Evolutionary conservation across 2,113 vertebrate species (phyloP), one percentile per base, ranked within the genome.

Genomic region (Aphyosemion australe): DNA sequence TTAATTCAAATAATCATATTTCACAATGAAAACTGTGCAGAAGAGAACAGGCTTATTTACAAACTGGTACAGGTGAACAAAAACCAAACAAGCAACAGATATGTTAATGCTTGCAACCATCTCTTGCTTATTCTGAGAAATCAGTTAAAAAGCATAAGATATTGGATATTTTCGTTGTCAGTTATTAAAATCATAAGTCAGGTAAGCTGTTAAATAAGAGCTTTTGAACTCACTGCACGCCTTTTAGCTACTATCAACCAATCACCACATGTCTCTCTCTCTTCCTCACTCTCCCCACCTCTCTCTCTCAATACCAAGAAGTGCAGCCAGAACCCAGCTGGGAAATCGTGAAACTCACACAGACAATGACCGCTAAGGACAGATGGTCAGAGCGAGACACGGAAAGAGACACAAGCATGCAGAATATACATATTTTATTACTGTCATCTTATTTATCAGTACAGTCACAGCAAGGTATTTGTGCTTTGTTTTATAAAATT

Each of bases 351-450:
- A 86, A 72, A 63, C 63, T 59, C 76, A 82, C 84, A 77, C 67
- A 82, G 76, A 84, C 81, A 79, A 72, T 50, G 49, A 66, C 76
- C 61, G 42, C 60, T 45, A 26, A 5, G 65, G 78, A 81, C 87
- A 90, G 87, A 90, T 89, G 89, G 89, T 73, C 81, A 63, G 47
- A 78, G 72, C 69, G 56, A 45, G 37, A 43, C 13, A 58, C 37
- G n/a, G 49, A n/a, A 12, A 55, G 62, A 61, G 61, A 21, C 26
- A 69, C 21, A 10, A 54, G 31, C 45, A 60, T 11, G 26, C 10
- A 47, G 19, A n/a, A 8, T 14, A 31, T 47, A 26, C 41, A 46
- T 32, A 12, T 45, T 20, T 50, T 49, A 15, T 37, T 42, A 21
- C 41, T 41, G 39, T 57, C 61, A 55, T 52, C 31, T 48, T 55